Conservation (phyloP, 2,797 vertebrate species). For the Tiaroga cobitis region DNA sequence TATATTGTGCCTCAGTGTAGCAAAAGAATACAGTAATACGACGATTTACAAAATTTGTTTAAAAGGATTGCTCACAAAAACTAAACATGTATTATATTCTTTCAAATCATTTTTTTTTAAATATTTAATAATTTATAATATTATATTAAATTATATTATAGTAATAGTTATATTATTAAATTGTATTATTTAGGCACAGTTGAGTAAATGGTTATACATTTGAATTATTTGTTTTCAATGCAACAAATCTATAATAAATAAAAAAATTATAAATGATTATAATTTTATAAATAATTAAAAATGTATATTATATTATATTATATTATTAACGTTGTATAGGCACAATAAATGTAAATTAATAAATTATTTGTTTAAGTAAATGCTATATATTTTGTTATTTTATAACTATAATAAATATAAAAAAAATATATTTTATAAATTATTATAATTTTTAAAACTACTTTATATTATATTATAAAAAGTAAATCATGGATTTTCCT, state of each 20-base stretch:
- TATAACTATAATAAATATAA: background rate
- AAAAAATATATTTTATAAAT: background rate
- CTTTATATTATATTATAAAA: background rate
- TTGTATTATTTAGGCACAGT: background rate
- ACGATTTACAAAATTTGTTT: background rate
- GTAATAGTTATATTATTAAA: background rate
- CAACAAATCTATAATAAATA: background rate
- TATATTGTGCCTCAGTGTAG: background rate
- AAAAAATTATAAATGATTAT: background rate
- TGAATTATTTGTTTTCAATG: background rate
- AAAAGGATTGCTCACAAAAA: background rate
- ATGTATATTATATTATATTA: background rate
- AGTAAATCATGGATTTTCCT: background rate
- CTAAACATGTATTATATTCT: background rate
- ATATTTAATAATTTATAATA: background rate
- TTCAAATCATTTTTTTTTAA: background rate
- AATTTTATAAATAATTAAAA: background rate
- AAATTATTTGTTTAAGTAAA: background rate
- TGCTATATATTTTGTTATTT: background rate
- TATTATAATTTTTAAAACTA: background rate
- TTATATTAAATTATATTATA: background rate
- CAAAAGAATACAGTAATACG: background rate
- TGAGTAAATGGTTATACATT: background rate
- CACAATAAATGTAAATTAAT: background rate
- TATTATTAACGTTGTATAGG: background rate